Evolutionary conservation across 2,888 invertebrate genomes (phyloP).

Genomic region (Chironomus riparius): DNA sequence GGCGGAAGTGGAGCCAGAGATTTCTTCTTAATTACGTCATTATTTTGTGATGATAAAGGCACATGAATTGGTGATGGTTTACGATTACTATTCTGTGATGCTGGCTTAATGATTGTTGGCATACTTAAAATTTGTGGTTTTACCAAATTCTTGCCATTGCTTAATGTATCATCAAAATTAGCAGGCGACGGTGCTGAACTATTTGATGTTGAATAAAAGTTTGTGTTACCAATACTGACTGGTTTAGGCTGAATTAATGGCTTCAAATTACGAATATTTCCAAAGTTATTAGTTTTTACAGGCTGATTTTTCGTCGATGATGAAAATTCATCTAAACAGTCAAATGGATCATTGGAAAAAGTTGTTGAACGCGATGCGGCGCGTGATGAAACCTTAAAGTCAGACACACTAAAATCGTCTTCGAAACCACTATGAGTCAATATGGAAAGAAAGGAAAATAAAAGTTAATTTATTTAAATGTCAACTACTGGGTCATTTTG

Average conservation of each 20-base stretch:
- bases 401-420: conserved; percentile 67
- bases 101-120: conserved; percentile 68
- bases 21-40: conserved; percentile 13
- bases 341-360: conserved; percentile 47
- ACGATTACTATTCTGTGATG: conserved; percentile 33
- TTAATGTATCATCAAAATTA: conserved; percentile 52
- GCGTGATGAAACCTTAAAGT: conserved; percentile 43
- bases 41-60: conserved; percentile 15
- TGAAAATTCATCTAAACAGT: conserved; percentile 49
- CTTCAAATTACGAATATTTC: conserved; percentile 31
- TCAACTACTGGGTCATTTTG: too few relatives aligned
- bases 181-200: conserved; percentile 37
- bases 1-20: conserved; percentile 25
- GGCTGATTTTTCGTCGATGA: conserved; percentile 41
- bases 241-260: conserved; percentile 14
- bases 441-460: neutral
- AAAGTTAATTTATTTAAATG: neutral
- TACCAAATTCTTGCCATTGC: conserved; percentile 45
- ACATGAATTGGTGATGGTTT: conserved; percentile 28
- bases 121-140: conserved; percentile 44
- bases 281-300: conserved; percentile 34
- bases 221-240: conserved; percentile 4
- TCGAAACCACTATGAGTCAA: conserved; percentile 57
- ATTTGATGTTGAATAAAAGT: conserved; percentile 32
- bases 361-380: conserved; percentile 27